Evolutionary conservation across 2,113 vertebrate species (phyloP), one percentile per base, ranked within the genome.

Genomic region (Sminthopsis crassicaudata): DNA sequence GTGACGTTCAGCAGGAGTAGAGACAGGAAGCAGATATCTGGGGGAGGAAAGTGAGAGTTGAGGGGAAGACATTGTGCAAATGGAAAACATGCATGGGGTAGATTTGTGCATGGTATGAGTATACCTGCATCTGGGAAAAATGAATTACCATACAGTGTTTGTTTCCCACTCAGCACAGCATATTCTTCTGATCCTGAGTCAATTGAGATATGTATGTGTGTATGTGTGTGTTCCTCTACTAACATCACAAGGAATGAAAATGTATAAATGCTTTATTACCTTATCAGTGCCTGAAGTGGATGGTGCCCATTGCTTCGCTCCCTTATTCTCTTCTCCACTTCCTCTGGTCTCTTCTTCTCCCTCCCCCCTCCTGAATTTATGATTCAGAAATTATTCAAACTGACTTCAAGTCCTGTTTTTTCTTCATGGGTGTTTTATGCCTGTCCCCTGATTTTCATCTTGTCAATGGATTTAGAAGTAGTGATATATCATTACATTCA

Each of bases 311-410:
- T 89, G 50, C 50, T 93, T 46, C 11, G 26, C 90, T 96, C 42
- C 89, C 3, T 4, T 36, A 27, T 9, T 3, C 8, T 8, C 24
- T 26, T 92, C 46, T 26, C 94, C 19, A 25, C 57, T 54, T 36
- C 42, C 92, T 42, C 60, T 90, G 5, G 1, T 90, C 84, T 91
- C 67, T n/a, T 53, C 24, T 92, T 93, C 53, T 95, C 8, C 7
- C 93, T 50, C 0, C 24, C 23, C 30, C n/a, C 84, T 88, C 54
- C 60, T 76, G 51, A 95, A 95, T 95, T 95, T 97, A 94, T 94
- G 95, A 55, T 94, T 94, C 88, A 92, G 96, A 95, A 95, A 96
- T 96, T 95, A 95, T 94, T 97, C 90, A 95, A 53, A 88, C 53
- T 90, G 96, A 97, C 84, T 96, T 97, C 54, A 88, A 94, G 84